A percentile compares a stretch with the other conserved stretches of the same genome.
These are phyloP conservation scores for Meles meles DNA, from an alignment of 2,113 vertebrate genomes.

Conservation along the genomic window DNA sequence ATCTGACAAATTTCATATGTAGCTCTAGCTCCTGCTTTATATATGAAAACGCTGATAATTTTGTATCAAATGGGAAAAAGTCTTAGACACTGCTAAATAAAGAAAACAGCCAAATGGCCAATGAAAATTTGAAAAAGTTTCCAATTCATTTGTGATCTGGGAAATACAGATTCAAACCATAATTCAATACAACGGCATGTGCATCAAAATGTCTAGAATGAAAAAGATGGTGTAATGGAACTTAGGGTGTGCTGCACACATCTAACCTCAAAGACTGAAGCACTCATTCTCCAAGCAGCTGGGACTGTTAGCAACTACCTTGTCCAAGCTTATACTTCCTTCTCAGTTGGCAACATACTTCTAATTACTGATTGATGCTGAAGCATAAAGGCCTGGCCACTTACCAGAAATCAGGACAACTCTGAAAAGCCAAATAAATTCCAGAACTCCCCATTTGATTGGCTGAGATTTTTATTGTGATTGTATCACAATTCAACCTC, in stretches of 20 bases:
- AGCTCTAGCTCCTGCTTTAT: background rate
- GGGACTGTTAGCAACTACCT: background rate
- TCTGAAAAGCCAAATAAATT: background rate
- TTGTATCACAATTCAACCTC: background rate
- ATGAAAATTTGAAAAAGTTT: background rate
- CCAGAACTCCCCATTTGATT: background rate
- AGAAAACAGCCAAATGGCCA: background rate
- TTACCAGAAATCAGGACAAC: background rate
- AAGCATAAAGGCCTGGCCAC: background rate
- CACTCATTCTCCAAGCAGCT: background rate
- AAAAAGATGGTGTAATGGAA: background rate
- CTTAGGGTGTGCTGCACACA: background rate
- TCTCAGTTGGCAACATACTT: background rate
- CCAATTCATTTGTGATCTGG: background rate
- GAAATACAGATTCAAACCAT: background rate
- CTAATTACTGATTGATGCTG: background rate
- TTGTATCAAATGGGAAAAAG: background rate
- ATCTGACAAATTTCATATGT: background rate
- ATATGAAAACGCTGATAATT: constrained; percentile 24
- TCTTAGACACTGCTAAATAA: background rate
- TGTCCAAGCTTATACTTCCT: background rate
- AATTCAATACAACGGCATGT: background rate
- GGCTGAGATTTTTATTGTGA: background rate
- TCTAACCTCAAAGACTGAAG: background rate
- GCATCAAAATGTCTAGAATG: background rate